Evolutionary conservation across 1,140 invertebrate species (phyloP), one percentile per base, ranked within the genome.

Genomic region (Rhagoletis zephyria): DNA sequence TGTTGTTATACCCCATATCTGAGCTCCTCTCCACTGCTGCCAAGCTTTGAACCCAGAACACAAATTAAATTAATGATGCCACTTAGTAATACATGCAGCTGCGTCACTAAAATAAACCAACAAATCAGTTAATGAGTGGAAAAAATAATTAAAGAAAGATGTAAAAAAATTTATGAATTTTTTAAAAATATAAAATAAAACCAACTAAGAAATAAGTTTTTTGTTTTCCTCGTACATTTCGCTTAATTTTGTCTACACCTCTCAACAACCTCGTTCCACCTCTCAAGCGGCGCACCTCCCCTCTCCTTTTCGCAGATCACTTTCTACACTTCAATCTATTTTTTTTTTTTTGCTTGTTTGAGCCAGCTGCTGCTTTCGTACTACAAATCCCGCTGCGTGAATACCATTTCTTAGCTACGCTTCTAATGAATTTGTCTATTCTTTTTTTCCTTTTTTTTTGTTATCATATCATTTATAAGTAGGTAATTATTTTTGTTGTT

Each of bases 401-500:
- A 40, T 56, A 81, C 74, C 56, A 77, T 48, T 77, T 3, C 74
- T 77, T 51, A 51, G 74, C 45, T 77, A 51, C 74, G 74, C 48
- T 81, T 81, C 74, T 81, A 81, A 81, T 81, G 74, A 81, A 81
- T 81, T 81, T 81, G n/a, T 59, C 48, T 81, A 81, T 56, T 81
- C 12, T 19, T 67, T 67, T 67, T 48, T 77, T 77, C 10, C 51
- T 51, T 77, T 45, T 14, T 9, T 14, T 85, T 60, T 45, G 45
- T 74, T 74, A 74, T 74, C 60, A 85, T 85, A 63, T 85, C 85
- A 45, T 85, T 81, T 70, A 40, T 87, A 64, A 63, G 48, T 87
- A 59, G 60, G 86, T 87, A 67, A 67, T 87, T 87, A 87, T 70
- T 10, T 67, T 87, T 87, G 61, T 81, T 81, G 74, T 59, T 81